Conservation (phyloP, 2,113 vertebrate genomes). For the Montifringilla adamsi region DNA sequence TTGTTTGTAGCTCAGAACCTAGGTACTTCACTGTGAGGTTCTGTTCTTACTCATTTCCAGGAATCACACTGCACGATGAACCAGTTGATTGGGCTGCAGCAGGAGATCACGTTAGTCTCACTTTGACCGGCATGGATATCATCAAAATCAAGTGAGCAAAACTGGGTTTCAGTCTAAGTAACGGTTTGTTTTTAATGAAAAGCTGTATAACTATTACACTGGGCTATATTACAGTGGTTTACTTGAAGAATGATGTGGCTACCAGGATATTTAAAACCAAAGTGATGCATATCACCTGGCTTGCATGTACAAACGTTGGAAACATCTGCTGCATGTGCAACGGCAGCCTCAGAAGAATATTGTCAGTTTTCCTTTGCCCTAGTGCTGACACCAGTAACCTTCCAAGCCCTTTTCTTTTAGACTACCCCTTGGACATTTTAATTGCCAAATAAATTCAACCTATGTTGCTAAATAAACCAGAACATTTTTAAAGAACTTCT, state of each 20-base stretch:
- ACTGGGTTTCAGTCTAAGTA: slow-evolving; percentile 62
- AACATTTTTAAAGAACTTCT: background rate
- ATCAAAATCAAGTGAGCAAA: slow-evolving; percentile 97
- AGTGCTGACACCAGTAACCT: background rate
- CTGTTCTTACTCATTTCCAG: slow-evolving; percentile 83
- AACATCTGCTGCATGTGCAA: slow-evolving; percentile 55
- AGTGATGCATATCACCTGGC: slow-evolving; percentile 41
- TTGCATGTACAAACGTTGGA: slow-evolving; percentile 51
- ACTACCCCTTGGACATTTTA: background rate
- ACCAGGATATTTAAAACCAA: slow-evolving; percentile 61
- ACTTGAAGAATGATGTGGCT: slow-evolving; percentile 65
- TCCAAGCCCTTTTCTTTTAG: background rate
- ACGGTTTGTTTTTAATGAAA: slow-evolving; percentile 63
- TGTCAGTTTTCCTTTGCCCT: background rate
- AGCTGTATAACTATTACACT: slow-evolving; percentile 18
- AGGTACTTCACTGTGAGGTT: slow-evolving; percentile 76
- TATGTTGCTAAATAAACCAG: background rate
- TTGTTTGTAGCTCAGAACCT: slow-evolving; percentile 69
- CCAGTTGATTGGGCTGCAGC: slow-evolving; percentile 95
- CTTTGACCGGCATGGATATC: slow-evolving; percentile 98
- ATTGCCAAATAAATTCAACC: background rate
- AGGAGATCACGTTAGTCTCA: slow-evolving; percentile 95
- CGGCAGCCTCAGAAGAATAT: slow-evolving; percentile 40
- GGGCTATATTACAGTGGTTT: slow-evolving; percentile 22
- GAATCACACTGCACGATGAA: slow-evolving; percentile 92